Conservation (phyloP, 2,797 vertebrate genomes). For the Otolemur crassicaudatus region DNA sequence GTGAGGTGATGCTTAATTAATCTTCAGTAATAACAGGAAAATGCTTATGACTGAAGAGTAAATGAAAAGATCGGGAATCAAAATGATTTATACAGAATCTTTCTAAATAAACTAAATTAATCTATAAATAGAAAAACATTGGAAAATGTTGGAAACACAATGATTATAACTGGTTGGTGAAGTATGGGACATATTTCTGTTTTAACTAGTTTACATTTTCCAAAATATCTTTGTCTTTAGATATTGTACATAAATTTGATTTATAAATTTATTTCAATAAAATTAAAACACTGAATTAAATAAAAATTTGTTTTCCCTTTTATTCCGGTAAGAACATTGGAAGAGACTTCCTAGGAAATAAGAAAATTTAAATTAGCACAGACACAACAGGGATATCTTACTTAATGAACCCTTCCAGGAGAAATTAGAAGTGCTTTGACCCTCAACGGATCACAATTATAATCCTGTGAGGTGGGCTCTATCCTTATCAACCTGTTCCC, state of each 20-base stretch:
- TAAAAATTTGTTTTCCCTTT: conserved; percentile 26
- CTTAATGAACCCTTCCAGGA: background rate
- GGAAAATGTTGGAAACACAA: conserved; percentile 7
- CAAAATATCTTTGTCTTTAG: conserved; percentile 6
- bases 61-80: conserved; percentile 48
- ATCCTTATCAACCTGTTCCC: background rate
- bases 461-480: background rate
- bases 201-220: conserved; percentile 10
- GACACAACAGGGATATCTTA: background rate
- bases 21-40: background rate
- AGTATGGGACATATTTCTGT: background rate
- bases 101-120: conserved; percentile 45
- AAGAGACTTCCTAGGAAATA: conserved; percentile 15
- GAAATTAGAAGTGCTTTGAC: background rate
- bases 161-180: background rate
- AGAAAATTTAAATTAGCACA: conserved; percentile 40
- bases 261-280: conserved; percentile 51
- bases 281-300: conserved; percentile 6
- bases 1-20: conserved; percentile 33
- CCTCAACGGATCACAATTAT: background rate
- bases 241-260: background rate
- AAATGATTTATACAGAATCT: conserved; percentile 51
- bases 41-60: background rate
- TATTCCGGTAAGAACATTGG: background rate
- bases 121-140: conserved; percentile 29